Percentiles rank a stretch among this genome's conserved stretches.
phyloP scores from a whole-genome alignment of 2,888 invertebrate species.

The Allolobophora icterica region DNA sequence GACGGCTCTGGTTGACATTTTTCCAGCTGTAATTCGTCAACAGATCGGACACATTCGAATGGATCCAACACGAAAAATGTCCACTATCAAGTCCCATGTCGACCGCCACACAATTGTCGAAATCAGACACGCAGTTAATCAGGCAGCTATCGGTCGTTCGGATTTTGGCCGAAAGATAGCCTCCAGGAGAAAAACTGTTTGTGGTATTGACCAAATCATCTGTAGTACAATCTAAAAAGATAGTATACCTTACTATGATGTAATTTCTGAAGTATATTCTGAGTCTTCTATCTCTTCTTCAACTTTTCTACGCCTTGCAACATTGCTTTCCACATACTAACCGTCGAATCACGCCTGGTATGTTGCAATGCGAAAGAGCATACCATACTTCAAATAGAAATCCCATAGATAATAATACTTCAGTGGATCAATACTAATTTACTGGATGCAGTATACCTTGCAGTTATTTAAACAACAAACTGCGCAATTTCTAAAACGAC shows the following conservation, averaged over 20 bases:
- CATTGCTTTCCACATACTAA: no score
- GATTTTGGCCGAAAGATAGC: neutral
- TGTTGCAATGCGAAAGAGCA: no score
- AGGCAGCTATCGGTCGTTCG: neutral
- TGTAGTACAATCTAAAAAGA: neutral
- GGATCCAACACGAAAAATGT: neutral
- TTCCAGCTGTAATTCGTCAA: neutral
- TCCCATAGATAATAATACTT: no score
- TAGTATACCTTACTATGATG: neutral
- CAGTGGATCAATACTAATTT: no score
- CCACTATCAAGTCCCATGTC: neutral
- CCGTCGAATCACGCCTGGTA: no score
- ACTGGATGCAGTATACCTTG: no score
- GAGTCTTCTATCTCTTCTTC: neutral
- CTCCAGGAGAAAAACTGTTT: neutral
- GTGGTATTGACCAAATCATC: neutral
- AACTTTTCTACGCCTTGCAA: neutral
- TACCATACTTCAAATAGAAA: no score
- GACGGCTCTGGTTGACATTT: neutral
- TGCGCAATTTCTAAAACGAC: no score
- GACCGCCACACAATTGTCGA: neutral
- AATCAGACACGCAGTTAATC: neutral
- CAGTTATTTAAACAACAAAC: no score
- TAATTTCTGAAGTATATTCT: neutral
- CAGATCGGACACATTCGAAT: neutral